Evolutionary conservation across 2,113 vertebrate genomes (phyloP).

Genomic region (Ptyas mucosa): DNA sequence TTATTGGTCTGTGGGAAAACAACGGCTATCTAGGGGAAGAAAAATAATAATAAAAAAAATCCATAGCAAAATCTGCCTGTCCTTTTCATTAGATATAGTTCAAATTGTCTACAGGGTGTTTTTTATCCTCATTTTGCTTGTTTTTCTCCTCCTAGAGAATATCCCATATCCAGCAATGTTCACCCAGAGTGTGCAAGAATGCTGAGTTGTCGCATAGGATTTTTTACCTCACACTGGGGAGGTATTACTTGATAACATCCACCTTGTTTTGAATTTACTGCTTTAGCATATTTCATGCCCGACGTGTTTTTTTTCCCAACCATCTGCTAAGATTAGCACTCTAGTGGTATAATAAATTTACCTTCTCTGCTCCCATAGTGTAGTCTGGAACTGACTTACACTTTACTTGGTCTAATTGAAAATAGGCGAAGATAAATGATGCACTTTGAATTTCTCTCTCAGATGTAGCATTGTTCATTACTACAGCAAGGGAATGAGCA

Average conservation of each 20-base stretch:
- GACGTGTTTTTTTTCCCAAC: slow-evolving; percentile 71
- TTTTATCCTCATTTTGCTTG: slow-evolving; percentile 58
- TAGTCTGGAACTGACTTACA: slow-evolving; percentile 72
- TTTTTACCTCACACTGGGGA: slow-evolving; percentile 73
- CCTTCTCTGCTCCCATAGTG: slow-evolving; percentile 70
- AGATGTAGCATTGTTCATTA: slow-evolving; percentile 74
- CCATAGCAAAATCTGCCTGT: slow-evolving; percentile 42
- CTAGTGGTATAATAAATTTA: slow-evolving; percentile 77
- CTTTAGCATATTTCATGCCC: slow-evolving; percentile 77
- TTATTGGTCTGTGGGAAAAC: slow-evolving; percentile 28
- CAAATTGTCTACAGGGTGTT: slow-evolving; percentile 34
- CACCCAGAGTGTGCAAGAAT: slow-evolving; percentile 61
- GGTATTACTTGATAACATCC: slow-evolving; percentile 75
- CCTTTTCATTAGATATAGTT: slow-evolving; percentile 23
- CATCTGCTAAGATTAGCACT: slow-evolving; percentile 82
- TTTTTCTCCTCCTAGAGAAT: slow-evolving; percentile 53
- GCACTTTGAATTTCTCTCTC: slow-evolving; percentile 72
- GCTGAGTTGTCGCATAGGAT: slow-evolving; percentile 69
- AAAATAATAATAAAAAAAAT: slow-evolving; percentile 27
- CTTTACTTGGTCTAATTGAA: slow-evolving; percentile 74
- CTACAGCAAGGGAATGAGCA: slow-evolving; percentile 67
- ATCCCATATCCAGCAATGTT: slow-evolving; percentile 43
- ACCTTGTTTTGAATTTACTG: slow-evolving; percentile 77
- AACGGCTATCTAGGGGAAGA: slow-evolving; percentile 15
- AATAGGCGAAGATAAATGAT: slow-evolving; percentile 78